Conservation (phyloP, 2,888 invertebrate species). For the Labia minor region DNA sequence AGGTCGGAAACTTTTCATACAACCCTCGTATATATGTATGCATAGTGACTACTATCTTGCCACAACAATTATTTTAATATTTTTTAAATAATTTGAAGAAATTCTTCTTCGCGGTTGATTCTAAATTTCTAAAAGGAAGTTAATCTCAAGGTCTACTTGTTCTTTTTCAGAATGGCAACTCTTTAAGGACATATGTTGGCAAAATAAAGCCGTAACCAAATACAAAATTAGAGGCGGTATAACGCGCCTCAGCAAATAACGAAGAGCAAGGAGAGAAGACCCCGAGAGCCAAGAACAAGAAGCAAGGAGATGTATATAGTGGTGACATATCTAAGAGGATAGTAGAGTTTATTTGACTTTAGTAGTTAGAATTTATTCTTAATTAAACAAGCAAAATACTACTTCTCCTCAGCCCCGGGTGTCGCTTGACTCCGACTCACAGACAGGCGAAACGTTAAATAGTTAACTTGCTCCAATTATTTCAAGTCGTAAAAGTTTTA, state of each 20-base stretch:
- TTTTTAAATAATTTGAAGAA: too few relatives aligned
- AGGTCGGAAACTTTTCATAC: too few relatives aligned
- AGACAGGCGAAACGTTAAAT: neutral
- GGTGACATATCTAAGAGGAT: conserved; percentile 13
- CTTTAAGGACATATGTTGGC: neutral
- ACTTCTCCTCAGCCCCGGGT: neutral
- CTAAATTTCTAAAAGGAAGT: neutral
- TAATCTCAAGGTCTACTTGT: neutral
- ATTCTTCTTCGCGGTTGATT: too few relatives aligned
- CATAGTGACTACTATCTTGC: too few relatives aligned
- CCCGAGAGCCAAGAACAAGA: neutral
- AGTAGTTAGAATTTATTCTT: conserved; percentile 13
- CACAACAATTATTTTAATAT: too few relatives aligned
- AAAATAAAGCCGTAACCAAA: conserved; percentile 1
- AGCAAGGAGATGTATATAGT: neutral
- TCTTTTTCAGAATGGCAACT: neutral
- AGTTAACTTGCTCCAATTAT: conserved; percentile 13
- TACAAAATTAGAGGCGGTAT: neutral
- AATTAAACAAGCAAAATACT: conserved; percentile 13
- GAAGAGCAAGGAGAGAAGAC: neutral
- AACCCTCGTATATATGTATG: too few relatives aligned
- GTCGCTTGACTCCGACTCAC: neutral
- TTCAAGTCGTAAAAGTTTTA: conserved; percentile 8
- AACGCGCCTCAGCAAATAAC: neutral
- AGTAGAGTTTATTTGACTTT: conserved; percentile 4